Evolutionary conservation across 2,888 invertebrate genomes (phyloP).

Genomic region (Calliopum simillimum): DNA sequence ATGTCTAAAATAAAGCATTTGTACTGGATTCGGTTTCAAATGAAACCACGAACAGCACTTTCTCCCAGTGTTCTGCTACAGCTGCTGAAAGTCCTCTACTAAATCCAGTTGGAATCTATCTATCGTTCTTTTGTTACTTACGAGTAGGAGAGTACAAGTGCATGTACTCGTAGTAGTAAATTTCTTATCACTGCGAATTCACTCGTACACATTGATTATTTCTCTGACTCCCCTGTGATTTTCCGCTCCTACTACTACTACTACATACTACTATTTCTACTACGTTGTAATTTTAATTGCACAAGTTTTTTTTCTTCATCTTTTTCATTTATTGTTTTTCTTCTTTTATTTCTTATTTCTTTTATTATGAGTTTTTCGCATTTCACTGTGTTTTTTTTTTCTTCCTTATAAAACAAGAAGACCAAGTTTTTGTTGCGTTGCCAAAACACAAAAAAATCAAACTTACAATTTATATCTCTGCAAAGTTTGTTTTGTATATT

Average conservation of each 20-base stretch:
- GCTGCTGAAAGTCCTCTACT: no score
- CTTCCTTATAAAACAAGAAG: neutral
- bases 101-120: no score
- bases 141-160: no score
- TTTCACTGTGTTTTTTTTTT: neutral
- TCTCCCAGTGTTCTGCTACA: no score
- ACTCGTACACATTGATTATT: constrained; percentile 10
- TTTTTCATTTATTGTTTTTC: neutral
- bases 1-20: no score
- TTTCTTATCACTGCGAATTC: constrained; percentile 31
- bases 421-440: neutral
- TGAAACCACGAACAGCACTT: no score
- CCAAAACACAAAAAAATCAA: constrained; percentile 7
- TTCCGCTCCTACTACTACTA: neutral
- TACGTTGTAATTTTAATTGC: constrained; percentile 28
- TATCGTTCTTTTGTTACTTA: no score
- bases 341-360: neutral
- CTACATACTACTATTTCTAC: neutral
- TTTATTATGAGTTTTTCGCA: neutral
- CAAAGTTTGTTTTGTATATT: no score
- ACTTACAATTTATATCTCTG: constrained; percentile 5
- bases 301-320: constrained; percentile 5
- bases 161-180: constrained; percentile 9
- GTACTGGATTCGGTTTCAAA: no score
- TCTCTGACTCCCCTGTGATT: constrained; percentile 18